Conservation (phyloP, 2,113 vertebrate species). For the Octodon degus region DNA sequence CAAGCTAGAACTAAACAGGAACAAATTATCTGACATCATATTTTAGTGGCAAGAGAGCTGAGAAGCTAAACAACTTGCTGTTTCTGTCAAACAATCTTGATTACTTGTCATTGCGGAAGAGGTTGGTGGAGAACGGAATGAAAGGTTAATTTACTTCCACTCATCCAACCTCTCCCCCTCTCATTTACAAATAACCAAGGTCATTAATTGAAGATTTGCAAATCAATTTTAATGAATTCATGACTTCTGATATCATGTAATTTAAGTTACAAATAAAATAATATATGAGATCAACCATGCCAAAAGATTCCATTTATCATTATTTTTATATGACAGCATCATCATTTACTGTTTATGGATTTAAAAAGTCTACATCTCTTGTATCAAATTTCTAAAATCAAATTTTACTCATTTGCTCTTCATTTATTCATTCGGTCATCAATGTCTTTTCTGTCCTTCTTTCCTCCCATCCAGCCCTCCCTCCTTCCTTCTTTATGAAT, state of each 20-base stretch:
- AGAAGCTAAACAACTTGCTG: conserved; percentile 74
- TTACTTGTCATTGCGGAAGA: conserved; percentile 72
- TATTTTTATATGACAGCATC: not conserved
- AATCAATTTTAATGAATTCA: conserved; percentile 67
- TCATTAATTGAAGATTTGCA: conserved; percentile 71
- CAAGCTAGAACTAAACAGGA: conserved; percentile 80
- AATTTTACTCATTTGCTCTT: conserved; percentile 26
- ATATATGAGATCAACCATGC: not conserved
- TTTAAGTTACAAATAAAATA: conserved; percentile 64
- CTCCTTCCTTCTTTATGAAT: not conserved
- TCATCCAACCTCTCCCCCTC: conserved; percentile 50
- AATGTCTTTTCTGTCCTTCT: not conserved
- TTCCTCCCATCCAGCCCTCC: not conserved
- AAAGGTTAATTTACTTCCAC: conserved; percentile 77
- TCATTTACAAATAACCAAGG: conserved; percentile 72
- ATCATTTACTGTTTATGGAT: not conserved
- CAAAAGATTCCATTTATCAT: conserved; percentile 19
- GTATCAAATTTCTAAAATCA: conserved; percentile 34
- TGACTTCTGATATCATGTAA: not conserved
- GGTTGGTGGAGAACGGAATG: conserved; percentile 43
- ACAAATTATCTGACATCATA: conserved; percentile 82
- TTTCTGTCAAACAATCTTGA: conserved; percentile 75
- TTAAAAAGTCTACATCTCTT: not conserved
- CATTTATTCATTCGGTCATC: conserved; percentile 12
- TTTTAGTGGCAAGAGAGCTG: conserved; percentile 73